Base-by-base conservation (phyloP, 2,797 vertebrate species). In the Chlorospingus semifuscus region DNA sequence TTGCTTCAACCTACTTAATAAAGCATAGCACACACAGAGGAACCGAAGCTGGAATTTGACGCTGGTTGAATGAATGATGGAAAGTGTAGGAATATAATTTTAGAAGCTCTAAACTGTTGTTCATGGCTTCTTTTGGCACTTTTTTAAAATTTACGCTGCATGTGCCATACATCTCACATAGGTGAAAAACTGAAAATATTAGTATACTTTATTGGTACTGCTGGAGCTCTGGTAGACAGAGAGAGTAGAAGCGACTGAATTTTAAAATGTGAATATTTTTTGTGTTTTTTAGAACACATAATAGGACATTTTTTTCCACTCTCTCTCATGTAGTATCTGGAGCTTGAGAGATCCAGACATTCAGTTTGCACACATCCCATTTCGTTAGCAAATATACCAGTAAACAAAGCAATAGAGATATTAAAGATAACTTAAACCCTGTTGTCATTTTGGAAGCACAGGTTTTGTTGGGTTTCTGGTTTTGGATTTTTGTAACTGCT, bases 1-100 rank as follows among this genome's bases (percentile, higher is more conserved):
- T 91, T 80, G 30, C 61, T 93, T 92, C 76, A 93, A 83, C 72
- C 56, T 92, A 15, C 87, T 93, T 94, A 87, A 91, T 91, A 91
- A 92, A 96, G 71, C 69, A n/a, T 37, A 91, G 84, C 52, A 42
- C 76, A 63, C 39, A 27, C n/a, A 81, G 37, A 66, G 70, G 47
- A 90, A 56, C 60, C 32, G 47, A 72, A 66, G 52, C 5, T 83
- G 60, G 93, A 80, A 80, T 75, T 94, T 80, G 68, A 77, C 26
- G 23, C 75, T 84, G 65, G 36, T 72, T 87, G 57, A 92, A 84
- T 92, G 82, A 92, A 87, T 77, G 82, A 47, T 70, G 77, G 36
- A 80, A 92, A 87, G n/a, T 60, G 41, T 36, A 59, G 86, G 36
- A 37, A 15, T 90, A 3, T 83, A 64, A 74, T 93, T 93, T 89